Percentiles rank a stretch among this genome's conserved stretches.
These are phyloP conservation scores for Limanda limanda DNA, from an alignment of 2,113 vertebrate genomes.

Conservation along the genomic window DNA sequence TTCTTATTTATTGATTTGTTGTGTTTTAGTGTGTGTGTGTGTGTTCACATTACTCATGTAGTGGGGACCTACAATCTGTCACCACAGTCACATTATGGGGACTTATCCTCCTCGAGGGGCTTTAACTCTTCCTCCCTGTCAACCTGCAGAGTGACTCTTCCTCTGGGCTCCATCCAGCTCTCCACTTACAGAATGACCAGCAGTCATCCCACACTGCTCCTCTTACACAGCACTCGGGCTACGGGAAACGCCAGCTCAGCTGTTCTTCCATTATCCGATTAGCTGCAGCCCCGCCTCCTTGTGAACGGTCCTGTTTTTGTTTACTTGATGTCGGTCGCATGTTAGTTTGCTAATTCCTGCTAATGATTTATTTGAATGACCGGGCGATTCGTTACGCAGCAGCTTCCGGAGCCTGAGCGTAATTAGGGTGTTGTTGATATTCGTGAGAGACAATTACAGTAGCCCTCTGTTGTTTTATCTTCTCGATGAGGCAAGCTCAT, in stretches of 20 bases:
- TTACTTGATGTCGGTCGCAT: slow-evolving; percentile 7
- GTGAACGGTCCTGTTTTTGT: slow-evolving; percentile 25
- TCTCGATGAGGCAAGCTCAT: not conserved
- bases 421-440: slow-evolving; percentile 25
- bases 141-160: not conserved
- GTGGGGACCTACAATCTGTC: not conserved
- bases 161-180: slow-evolving; percentile 14
- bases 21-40: not conserved
- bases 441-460: slow-evolving; percentile 8
- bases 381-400: slow-evolving; percentile 23
- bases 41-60: not conserved
- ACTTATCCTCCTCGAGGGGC: not conserved
- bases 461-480: slow-evolving; percentile 20
- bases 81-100: no score
- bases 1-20: no score
- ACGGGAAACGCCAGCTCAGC: slow-evolving; percentile 60
- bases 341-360: slow-evolving; percentile 32
- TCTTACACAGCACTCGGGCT: slow-evolving; percentile 62
- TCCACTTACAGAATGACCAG: slow-evolving; percentile 42
- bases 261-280: slow-evolving; percentile 65
- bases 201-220: slow-evolving; percentile 55
- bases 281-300: slow-evolving; percentile 48
- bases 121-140: no score
- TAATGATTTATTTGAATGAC: slow-evolving; percentile 4
- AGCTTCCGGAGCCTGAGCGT: not conserved